phyloP scores from a whole-genome alignment of 2,113 vertebrate species.

The Lycocorax pyrrhopterus region DNA sequence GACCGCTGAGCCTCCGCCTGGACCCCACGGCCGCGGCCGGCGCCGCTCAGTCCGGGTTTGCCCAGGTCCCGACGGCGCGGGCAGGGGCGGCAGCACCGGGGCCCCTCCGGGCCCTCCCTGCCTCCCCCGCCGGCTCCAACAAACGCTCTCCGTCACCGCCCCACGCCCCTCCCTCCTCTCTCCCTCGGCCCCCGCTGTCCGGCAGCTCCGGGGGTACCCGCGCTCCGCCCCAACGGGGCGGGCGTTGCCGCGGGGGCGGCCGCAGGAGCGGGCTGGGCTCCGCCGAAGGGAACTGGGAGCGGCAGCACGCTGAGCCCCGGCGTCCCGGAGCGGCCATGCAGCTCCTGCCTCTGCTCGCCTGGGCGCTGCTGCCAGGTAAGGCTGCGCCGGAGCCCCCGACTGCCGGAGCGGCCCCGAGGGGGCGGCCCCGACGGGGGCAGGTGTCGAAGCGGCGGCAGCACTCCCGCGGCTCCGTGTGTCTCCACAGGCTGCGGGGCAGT shows the following conservation, averaged over 20 bases:
- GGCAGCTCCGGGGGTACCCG: accelerated
- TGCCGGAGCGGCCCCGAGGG: not conserved
- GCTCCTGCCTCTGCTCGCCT: not conserved
- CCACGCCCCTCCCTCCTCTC: accelerated
- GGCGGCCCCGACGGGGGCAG: not conserved
- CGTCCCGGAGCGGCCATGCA: not conserved
- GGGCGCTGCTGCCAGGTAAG: not conserved
- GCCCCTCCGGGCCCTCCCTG: accelerated
- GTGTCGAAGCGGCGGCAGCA: not conserved
- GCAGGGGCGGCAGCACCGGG: too few species aligned
- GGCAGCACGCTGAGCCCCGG: accelerated
- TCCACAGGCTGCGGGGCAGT: not conserved
- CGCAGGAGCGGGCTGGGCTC: not conserved
- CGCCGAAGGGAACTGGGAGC: not conserved
- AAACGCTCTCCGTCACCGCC: not conserved
- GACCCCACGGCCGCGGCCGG: not conserved
- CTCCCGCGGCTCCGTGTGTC: not conserved
- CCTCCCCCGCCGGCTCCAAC: not conserved
- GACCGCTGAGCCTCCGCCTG: not conserved
- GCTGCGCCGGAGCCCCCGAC: not conserved
- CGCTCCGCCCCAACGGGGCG: not conserved
- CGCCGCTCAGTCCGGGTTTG: not conserved
- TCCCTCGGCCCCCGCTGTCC: accelerated
- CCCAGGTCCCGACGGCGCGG: too few species aligned
- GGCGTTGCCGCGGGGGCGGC: accelerated